Evolutionary conservation across 2,113 vertebrate genomes (phyloP), one percentile per base, ranked within the genome.

Genomic region (Montifringilla adamsi): DNA sequence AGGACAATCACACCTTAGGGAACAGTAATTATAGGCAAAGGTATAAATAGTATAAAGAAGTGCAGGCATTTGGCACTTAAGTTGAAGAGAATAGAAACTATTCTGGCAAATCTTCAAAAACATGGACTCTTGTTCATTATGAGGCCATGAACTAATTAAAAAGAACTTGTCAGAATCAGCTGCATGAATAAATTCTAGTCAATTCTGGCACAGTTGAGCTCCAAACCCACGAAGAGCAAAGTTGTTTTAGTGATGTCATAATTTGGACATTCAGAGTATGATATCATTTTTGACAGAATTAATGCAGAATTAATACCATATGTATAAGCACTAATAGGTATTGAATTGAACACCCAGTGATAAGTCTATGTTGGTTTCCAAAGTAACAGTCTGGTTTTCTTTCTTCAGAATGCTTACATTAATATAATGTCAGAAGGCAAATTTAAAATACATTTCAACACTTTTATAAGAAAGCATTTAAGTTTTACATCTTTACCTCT

Each of bases 1-100:
- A 98, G 98, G 98, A 98, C 98, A 98, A 98, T 98, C 97, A 97
- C 97, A 98, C 98, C 97, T 98, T 96, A 88, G 98, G 98, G 98
- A 98, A 97, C 97, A 98, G 98, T 98, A 98, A 98, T 98, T 98
- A 97, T 95, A 98, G 97, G 97, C 96, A 97, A 98, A 98, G 98
- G 98, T 98, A 99, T 98, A 98, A 98, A 98, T 98, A 98, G 97
- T 97, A 97, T 96, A 97, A 98, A 98, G 97, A 93, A 98, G 95
- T 96, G 73, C 96, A 97, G 89, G 94, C 96, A 94, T 97, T 98
- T 98, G 98, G 98, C 97, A 96, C 98, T 98, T 98, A 95, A 97
- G 95, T 93, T 2, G 96, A 98, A 98, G 95, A 98, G 98, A 98
- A 98, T 98, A 98, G 98, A 97, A 97, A 96, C 75, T 89, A 96